Percentiles rank a stretch among this genome's conserved stretches.
Conservation (phyloP, 2,113 vertebrate genomes). For the Callionymus lyra region DNA sequence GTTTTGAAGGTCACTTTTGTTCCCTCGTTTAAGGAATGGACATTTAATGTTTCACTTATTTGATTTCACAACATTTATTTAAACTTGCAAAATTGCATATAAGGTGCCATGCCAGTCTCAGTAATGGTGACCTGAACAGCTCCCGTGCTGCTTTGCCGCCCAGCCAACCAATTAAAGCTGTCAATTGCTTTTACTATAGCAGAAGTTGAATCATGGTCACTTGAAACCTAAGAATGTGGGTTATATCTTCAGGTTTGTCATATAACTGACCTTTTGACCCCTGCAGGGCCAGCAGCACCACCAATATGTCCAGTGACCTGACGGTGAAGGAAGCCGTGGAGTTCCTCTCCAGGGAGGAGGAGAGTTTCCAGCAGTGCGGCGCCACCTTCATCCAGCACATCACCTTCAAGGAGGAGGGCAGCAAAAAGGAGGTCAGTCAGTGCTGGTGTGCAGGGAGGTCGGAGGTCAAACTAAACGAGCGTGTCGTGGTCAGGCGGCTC, state of each 20-base stretch:
- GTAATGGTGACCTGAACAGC: too few species aligned
- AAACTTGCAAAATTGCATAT: too few species aligned
- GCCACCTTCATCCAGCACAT: constrained; percentile 84
- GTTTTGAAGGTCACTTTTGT: too few species aligned
- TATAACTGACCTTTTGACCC: too few species aligned
- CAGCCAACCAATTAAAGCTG: too few species aligned
- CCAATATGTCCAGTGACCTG: constrained; percentile 52
- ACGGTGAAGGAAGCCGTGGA: constrained; percentile 79
- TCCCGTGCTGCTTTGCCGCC: too few species aligned
- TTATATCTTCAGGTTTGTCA: constrained; percentile 12
- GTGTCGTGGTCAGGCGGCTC: constrained; percentile 64
- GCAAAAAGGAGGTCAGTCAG: constrained; percentile 77
- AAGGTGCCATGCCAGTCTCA: too few species aligned
- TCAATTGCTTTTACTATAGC: too few species aligned
- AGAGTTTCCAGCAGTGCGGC: constrained; percentile 73
- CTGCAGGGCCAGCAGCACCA: constrained; percentile 40
- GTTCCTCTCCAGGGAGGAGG: constrained; percentile 64
- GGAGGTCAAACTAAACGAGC: neutral
- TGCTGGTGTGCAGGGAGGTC: neutral
- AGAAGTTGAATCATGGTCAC: too few species aligned
- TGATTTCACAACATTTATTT: too few species aligned
- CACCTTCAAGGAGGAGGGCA: constrained; percentile 77
- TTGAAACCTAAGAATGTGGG: neutral
- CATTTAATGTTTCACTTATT: too few species aligned
- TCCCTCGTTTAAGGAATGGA: too few species aligned